Percentiles rank a stretch among this genome's conserved stretches.
phyloP scores from a whole-genome alignment of 1,140 invertebrate species.

The Dreissena polymorpha region DNA sequence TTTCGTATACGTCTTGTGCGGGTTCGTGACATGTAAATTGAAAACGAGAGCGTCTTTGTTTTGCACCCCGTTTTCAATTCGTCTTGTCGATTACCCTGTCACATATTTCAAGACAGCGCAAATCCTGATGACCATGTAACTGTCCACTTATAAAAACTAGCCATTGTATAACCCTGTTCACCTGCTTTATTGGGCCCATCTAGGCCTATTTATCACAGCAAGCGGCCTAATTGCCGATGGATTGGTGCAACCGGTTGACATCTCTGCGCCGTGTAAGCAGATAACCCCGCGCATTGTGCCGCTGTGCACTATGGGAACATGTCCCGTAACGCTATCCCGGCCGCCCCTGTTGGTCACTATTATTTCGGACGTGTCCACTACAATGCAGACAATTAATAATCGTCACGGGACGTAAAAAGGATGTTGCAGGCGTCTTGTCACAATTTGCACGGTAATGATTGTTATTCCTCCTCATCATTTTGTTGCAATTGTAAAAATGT shows the following conservation, averaged over 20 bases:
- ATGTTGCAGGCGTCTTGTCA: constrained; percentile 30
- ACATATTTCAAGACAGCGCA: constrained; percentile 32
- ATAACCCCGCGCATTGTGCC: constrained; percentile 26
- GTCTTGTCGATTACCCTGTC: constrained; percentile 39
- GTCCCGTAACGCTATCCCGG: constrained; percentile 44
- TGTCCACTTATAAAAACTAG: constrained; percentile 42
- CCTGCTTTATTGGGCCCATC: constrained; percentile 12
- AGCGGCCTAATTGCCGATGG: constrained; percentile 37
- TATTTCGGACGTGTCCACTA: constrained; percentile 20
- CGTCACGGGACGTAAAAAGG: constrained; percentile 10
- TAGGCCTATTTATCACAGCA: constrained; percentile 51
- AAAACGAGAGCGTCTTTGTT: constrained; percentile 6
- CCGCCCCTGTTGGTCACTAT: neutral
- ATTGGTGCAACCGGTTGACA: constrained; percentile 25
- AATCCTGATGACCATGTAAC: constrained; percentile 41
- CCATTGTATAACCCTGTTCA: constrained; percentile 34
- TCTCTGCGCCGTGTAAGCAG: constrained; percentile 4
- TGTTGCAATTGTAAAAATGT: constrained; percentile 6
- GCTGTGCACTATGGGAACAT: constrained; percentile 55
- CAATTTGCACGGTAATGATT: constrained; percentile 37
- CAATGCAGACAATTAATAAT: constrained; percentile 29
- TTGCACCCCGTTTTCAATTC: neutral
- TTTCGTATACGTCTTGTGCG: neutral
- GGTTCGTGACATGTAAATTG: constrained; percentile 10
- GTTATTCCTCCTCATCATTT: constrained; percentile 25